Conservation (phyloP, 2,113 vertebrate species). For the Chamaetylas fuelleborni region DNA sequence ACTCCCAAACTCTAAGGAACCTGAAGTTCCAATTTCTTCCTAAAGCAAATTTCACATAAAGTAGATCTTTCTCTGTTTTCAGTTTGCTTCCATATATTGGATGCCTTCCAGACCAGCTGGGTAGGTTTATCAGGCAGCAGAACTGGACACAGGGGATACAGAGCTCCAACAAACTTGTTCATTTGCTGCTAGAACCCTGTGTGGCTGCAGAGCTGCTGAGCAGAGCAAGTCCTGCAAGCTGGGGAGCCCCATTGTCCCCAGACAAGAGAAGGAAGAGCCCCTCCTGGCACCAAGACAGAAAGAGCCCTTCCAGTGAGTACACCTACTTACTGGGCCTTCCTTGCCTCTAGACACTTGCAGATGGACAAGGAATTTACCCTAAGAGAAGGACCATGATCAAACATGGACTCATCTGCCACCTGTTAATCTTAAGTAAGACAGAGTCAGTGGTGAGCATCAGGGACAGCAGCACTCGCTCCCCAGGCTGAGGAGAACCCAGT, state of each 20-base stretch:
- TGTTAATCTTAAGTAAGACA: no score
- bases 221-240: neutral
- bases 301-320: neutral
- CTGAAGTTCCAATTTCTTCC: neutral
- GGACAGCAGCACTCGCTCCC: accelerated
- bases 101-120: neutral
- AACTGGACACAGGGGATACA: neutral
- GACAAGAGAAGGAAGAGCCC: neutral
- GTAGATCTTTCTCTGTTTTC: neutral
- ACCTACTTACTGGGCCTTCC: neutral
- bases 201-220: neutral
- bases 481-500: neutral
- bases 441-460: neutral
- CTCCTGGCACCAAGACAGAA: accelerated
- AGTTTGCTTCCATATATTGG: neutral
- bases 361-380: neutral
- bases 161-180: neutral
- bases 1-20: neutral
- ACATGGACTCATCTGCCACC: neutral
- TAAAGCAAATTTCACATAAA: neutral
- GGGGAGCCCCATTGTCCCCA: neutral
- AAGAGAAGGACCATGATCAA: accelerated
- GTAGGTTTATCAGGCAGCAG: neutral
- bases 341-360: neutral
- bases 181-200: neutral